Percentiles rank a stretch among this genome's conserved stretches.
Conservation (phyloP, 2,888 invertebrate genomes). For the Plebejus melissa region DNA sequence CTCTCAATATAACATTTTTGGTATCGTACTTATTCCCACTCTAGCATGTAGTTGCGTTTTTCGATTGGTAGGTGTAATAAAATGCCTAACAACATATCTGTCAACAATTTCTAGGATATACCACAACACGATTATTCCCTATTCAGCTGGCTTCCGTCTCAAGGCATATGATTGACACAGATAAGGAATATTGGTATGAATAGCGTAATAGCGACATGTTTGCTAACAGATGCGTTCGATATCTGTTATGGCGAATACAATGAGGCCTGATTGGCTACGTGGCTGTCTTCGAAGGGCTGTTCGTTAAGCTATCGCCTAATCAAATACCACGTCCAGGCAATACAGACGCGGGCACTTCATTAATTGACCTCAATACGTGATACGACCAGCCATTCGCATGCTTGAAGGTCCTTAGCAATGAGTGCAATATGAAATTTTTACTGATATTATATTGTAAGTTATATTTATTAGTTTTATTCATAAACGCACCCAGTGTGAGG, state of each 20-base stretch:
- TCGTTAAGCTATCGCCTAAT: constrained; percentile 32
- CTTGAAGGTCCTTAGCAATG: background rate
- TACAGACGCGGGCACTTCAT: constrained; percentile 16
- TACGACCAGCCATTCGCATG: background rate
- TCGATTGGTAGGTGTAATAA: background rate
- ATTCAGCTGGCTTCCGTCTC: background rate
- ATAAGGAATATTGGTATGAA: constrained; percentile 12
- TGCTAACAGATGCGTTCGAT: constrained; percentile 28
- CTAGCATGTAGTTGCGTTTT: too few species aligned
- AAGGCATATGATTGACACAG: background rate
- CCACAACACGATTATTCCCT: background rate
- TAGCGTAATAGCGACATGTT: constrained; percentile 22
- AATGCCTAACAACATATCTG: background rate
- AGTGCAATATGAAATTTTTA: background rate
- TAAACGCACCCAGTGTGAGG: too few species aligned
- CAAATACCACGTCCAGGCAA: constrained; percentile 26
- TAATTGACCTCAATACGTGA: constrained; percentile 21
- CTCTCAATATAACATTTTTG: background rate
- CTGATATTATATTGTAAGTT: background rate
- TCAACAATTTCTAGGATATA: background rate
- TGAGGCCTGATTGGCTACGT: constrained; percentile 42
- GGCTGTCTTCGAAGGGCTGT: constrained; percentile 33
- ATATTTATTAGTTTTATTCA: too few species aligned
- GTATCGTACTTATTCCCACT: background rate
- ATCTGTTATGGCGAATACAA: constrained; percentile 40